A percentile compares a stretch with the other conserved stretches of the same genome.
Conservation (phyloP, 2,888 invertebrate genomes). For the Amblyjoppa proteus region DNA sequence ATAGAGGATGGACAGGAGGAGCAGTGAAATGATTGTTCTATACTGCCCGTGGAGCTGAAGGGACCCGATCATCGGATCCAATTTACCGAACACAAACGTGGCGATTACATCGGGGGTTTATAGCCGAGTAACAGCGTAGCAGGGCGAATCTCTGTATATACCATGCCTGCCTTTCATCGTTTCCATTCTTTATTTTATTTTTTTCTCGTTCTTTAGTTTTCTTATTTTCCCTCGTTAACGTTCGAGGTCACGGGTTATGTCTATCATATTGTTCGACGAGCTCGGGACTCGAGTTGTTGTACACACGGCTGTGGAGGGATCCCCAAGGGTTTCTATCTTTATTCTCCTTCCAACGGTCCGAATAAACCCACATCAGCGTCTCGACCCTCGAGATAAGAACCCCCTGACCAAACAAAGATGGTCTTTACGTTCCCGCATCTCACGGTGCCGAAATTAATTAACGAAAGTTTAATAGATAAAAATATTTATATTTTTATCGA, state of each 20-base stretch:
- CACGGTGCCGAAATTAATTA: neutral
- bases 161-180: constrained; percentile 37
- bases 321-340: constrained; percentile 27
- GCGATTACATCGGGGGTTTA: constrained; percentile 76
- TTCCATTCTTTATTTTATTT: constrained; percentile 52
- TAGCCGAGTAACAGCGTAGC: constrained; percentile 50
- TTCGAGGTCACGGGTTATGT: constrained; percentile 80
- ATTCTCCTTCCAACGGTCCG: constrained; percentile 21
- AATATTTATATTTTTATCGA: too few species aligned
- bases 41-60: constrained; percentile 46
- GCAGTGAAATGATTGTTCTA: constrained; percentile 50
- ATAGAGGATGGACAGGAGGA: neutral
- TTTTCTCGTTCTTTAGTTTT: constrained; percentile 42
- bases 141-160: constrained; percentile 55
- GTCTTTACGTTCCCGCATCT: neutral
- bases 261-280: constrained; percentile 78
- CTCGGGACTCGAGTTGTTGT: constrained; percentile 60
- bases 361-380: constrained; percentile 14
- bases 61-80: constrained; percentile 76
- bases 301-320: constrained; percentile 48
- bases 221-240: constrained; percentile 77
- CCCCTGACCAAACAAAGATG: constrained; percentile 17
- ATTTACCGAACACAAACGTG: constrained; percentile 78
- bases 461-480: neutral
- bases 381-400: constrained; percentile 26